Evolutionary conservation across 2,113 vertebrate genomes (phyloP).

Genomic region (Phaethon lepturus): DNA sequence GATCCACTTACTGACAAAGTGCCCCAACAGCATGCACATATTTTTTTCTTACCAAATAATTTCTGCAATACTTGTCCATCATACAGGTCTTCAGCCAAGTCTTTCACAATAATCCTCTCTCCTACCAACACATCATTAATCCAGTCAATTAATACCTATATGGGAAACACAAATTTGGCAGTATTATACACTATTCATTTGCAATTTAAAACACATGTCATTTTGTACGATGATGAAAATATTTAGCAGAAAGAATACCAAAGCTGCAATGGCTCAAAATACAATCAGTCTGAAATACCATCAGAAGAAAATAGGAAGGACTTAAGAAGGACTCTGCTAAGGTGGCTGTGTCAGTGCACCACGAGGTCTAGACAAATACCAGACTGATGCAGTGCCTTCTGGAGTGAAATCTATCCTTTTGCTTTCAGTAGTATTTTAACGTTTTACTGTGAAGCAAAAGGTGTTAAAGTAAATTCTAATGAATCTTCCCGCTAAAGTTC

Average conservation of each 20-base stretch:
- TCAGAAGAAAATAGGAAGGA: neutral
- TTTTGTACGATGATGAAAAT: neutral
- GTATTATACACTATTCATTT: slow-evolving; percentile 25
- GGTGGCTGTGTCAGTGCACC: neutral
- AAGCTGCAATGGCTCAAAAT: neutral
- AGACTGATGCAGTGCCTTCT: neutral
- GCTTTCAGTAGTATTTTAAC: neutral
- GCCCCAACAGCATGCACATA: neutral
- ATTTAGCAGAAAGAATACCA: neutral
- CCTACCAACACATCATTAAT: slow-evolving; percentile 91
- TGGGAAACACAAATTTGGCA: slow-evolving; percentile 58
- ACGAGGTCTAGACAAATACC: neutral
- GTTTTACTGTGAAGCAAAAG: neutral
- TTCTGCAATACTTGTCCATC: slow-evolving; percentile 92
- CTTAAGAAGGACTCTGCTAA: neutral
- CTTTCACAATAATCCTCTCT: slow-evolving; percentile 91
- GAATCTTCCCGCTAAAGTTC: neutral
- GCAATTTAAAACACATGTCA: slow-evolving; percentile 51
- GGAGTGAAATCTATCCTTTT: neutral
- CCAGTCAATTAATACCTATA: slow-evolving; percentile 91
- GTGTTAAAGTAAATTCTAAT: neutral
- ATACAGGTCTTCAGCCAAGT: slow-evolving; percentile 88
- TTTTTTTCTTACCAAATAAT: slow-evolving; percentile 84
- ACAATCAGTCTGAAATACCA: neutral
- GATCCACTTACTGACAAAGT: slow-evolving; percentile 7